Evolutionary conservation across 92 coral and sea anemone species (phyloP), one percentile per base, ranked within the genome.

Genomic region (Umimayanthus kanabou): DNA sequence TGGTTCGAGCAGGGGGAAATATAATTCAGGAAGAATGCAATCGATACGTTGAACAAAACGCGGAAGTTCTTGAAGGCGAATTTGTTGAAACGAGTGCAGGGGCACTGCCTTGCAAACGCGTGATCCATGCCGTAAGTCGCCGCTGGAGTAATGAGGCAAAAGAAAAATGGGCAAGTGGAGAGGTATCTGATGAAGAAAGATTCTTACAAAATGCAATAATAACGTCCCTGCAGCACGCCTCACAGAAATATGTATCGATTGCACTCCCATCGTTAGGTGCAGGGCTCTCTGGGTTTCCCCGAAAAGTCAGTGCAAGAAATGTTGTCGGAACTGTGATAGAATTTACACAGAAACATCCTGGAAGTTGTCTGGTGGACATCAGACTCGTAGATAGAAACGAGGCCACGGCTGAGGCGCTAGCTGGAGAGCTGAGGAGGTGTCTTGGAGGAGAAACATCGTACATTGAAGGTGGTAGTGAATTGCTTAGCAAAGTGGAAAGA

Each of bases 241-340:
- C 91, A 23, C 85, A 74, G 58, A 18, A 37, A 11, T 92, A 83
- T 73, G 67, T 73, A 20, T 87, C 96, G 3, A 88, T 95, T 69
- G 98, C 96, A 0, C 39, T 95, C 58, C 98, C 98, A 6, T 94
- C 98, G 7, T 85, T 95, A 16, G 88, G 98, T 14, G 85, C 96
- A 16, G 98, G 98, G 30, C 67, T 73, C 53, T 92, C 26, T 55
- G 94, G 89, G 2, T 90, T 89, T 64, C 98, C 98, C 47, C 79
- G 20, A 53, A 92, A 86, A 5, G 73, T 95, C 45, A 93, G 98
- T 71, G 98, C 96, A 1, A 74, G 55, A 18, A 77, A 88, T 25
- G 82, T 90, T 92, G n/a, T 94, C 1, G 93, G 92, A 20, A 79
- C 89, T 6, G 93, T 82, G 2, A 37, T 84, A 16, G 76, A 28